Evolutionary conservation across 2,113 vertebrate genomes (phyloP).

Genomic region (Pseudolaguvia tuberculata): DNA sequence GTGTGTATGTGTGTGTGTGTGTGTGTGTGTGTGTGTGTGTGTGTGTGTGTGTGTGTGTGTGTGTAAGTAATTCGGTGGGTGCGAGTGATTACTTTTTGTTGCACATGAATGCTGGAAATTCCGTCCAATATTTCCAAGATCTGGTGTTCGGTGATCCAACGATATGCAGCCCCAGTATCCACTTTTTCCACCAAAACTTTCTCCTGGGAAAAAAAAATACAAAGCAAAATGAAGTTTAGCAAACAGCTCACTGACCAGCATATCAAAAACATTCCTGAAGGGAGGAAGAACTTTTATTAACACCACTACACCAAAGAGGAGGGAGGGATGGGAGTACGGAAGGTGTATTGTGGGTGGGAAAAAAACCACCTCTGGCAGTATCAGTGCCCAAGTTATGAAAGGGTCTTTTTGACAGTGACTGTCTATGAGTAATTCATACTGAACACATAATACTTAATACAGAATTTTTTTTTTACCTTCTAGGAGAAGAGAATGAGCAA

Average conservation of each 20-base stretch:
- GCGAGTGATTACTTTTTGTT: slow-evolving; percentile 7
- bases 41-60: not conserved
- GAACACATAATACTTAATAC: not conserved
- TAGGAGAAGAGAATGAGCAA: not conserved
- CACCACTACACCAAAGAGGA: not conserved
- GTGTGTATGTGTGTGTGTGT: too few species aligned
- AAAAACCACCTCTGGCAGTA: not conserved
- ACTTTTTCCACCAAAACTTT: slow-evolving; percentile 1
- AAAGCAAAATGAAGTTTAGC: not conserved
- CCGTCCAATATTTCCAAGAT: slow-evolving; percentile 2
- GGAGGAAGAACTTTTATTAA: not conserved
- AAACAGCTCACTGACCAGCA: not conserved
- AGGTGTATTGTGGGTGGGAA: not conserved
- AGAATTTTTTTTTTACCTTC: too few species aligned
- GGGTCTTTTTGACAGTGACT: not conserved
- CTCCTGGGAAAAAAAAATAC: not conserved
- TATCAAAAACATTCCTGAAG: not conserved
- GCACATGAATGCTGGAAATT: slow-evolving; percentile 27
- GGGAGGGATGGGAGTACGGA: not conserved
- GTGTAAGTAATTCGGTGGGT: not conserved
- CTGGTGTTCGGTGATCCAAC: not conserved
- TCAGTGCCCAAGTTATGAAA: too few species aligned
- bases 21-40: not conserved
- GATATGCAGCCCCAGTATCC: not conserved
- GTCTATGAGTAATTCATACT: slow-evolving; percentile 3